Percentiles rank a stretch among this genome's conserved stretches.
phyloP scores from a whole-genome alignment of 2,797 vertebrate species.

The Alcedo quadribrachys region DNA sequence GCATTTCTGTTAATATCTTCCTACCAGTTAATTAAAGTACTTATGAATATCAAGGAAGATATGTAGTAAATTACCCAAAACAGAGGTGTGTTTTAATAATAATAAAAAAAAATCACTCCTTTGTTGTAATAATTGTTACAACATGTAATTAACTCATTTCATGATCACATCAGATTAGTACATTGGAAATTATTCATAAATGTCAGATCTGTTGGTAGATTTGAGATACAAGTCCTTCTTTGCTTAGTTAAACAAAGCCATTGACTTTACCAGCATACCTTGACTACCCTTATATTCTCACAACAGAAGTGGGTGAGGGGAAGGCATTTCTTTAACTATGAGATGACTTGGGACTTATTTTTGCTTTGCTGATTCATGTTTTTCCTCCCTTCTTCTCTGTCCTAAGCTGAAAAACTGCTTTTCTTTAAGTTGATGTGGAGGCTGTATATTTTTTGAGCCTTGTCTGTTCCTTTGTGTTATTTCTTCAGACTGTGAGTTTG shows the following conservation, averaged over 20 bases:
- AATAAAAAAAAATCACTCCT: not conserved
- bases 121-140: not conserved
- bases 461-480: not conserved
- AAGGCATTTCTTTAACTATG: conserved; percentile 33
- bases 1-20: not conserved
- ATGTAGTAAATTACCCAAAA: not conserved
- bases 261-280: not conserved
- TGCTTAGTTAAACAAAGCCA: not conserved
- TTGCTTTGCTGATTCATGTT: not conserved
- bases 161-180: not conserved
- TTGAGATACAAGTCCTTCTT: not conserved
- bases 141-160: not conserved
- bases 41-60: not conserved
- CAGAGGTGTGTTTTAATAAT: not conserved
- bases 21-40: not conserved
- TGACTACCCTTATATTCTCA: not conserved
- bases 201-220: not conserved
- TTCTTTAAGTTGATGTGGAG: not conserved
- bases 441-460: not conserved
- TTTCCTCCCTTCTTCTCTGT: not conserved
- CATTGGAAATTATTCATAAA: not conserved
- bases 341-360: conserved; percentile 36
- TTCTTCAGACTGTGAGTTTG: not conserved
- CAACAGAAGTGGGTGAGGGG: not conserved
- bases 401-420: not conserved